Evolutionary conservation across 2,888 invertebrate genomes (phyloP), one percentile per base, ranked within the genome.

Genomic region (Chloroclysta siterata): DNA sequence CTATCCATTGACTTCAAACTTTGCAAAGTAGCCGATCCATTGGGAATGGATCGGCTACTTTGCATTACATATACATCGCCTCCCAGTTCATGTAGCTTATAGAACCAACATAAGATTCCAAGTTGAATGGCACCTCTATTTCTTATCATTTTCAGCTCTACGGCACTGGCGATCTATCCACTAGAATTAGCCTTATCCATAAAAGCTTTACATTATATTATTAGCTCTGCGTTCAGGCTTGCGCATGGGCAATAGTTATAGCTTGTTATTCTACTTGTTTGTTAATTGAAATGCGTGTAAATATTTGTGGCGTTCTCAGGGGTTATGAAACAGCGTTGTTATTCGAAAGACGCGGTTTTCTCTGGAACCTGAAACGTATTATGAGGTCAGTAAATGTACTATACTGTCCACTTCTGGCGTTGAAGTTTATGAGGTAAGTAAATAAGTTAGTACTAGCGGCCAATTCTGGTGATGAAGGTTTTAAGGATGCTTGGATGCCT

Each of bases 221-320:
- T 71, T 77, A 81, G 75, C 72, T 83, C 77, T 41, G 60, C 61
- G 78, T 64, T 58, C 53, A 71, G 72, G 71, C 73, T 76, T 78
- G 82, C 73, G 81, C 79, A 76, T 74, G 72, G 74, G 72, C 80
- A 72, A 76, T 82, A 79, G 73, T 79, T 80, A 85, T 80, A 72
- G 76, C 82, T 79, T 81, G 88, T 84, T 84, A 82, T 80, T 79
- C 79, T 66, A 78, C 80, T 81, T 82, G 87, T 87, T 84, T 79
- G 87, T 88, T 90, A 90, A 90, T 90, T 89, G 88, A 88, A 88
- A 88, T 82, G 85, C 88, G 85, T 90, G 90, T 88, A 88, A 88
- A 88, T 88, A 87, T 80, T 83, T 76, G 74, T 77, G 78, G 81
- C 80, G 77, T 81, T 81, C 79, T 72, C 73, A 72, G 77, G 72